Evolutionary conservation across 2,113 vertebrate species (phyloP).

Genomic region (Chelonoidis abingdonii): DNA sequence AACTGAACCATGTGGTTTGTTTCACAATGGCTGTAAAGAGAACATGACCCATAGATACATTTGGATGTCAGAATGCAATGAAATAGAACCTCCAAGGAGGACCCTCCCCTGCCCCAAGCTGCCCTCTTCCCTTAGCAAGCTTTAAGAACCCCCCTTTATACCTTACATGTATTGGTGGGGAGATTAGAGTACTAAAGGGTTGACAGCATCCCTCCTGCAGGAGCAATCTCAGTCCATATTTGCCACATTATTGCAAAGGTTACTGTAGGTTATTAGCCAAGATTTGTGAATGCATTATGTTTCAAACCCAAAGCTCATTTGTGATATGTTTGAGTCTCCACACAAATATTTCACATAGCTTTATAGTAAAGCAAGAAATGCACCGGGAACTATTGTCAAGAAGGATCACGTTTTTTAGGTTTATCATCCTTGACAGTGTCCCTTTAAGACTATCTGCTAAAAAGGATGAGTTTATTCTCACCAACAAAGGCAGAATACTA

Average conservation of each 20-base stretch:
- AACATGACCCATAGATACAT: conserved; percentile 18
- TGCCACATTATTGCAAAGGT: conserved; percentile 25
- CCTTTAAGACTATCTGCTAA: conserved; percentile 3
- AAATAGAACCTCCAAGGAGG: conserved; percentile 37
- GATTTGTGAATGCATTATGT: background rate
- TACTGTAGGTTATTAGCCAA: background rate
- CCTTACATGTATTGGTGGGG: background rate
- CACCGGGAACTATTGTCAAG: background rate
- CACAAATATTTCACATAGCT: rapidly evolving
- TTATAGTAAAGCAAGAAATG: background rate
- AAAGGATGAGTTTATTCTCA: background rate
- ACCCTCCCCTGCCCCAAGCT: background rate
- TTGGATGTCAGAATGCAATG: conserved; percentile 55
- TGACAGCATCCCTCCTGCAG: background rate
- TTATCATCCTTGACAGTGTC: background rate
- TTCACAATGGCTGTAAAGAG: conserved; percentile 30
- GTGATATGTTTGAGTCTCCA: background rate
- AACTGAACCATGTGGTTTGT: conserved; percentile 37
- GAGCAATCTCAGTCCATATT: conserved; percentile 22
- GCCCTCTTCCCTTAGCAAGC: background rate
- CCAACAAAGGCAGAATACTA: background rate
- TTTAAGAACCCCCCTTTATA: background rate
- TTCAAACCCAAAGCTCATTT: background rate
- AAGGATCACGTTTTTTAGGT: background rate
- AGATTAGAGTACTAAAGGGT: background rate